Evolutionary conservation across 2,888 invertebrate species (phyloP), one percentile per base, ranked within the genome.

Genomic region (Lepidochitona cinerea): DNA sequence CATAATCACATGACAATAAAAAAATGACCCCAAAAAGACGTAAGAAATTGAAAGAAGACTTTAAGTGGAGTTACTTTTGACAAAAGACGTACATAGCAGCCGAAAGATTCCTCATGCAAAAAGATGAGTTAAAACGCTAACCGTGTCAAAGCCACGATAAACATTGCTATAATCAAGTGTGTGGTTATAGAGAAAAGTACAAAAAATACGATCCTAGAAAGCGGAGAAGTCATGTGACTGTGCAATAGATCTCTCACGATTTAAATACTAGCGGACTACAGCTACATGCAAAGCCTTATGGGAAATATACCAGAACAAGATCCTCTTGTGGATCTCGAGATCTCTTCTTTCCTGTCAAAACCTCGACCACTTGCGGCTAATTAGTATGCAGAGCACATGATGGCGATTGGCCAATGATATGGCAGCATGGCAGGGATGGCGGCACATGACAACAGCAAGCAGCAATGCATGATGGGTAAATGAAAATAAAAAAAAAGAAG

Each of bases 301-400:
- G 83, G 83, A 80, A 85, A 81, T 94, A 95, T 97, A 97, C 97
- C 97, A 97, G 96, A 95, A 97, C 94, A 93, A 95, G 93, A 93
- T 95, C 95, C 93, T 95, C 95, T 93, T 94, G 94, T 91, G 93
- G 92, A 92, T 94, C 94, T 91, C 94, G 95, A 94, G 96, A 95
- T 93, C 97, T 96, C 94, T 97, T 97, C 95, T 96, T 96, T 94
- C 96, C 96, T 93, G 95, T 93, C 94, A 96, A 81, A 85, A 89
- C 89, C 89, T 89, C 90, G 86, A 90, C 89, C 87, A 89, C 87
- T 89, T 87, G 90, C 86, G 89, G 89, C 89, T 90, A 89, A 88
- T 89, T 89, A 89, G 88, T 89, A 87, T 86, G 88, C 89, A 87
- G 86, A 87, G 89, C 88, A 87, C 88, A 83, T 81, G 87, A 83